phyloP scores from a whole-genome alignment of 2,113 vertebrate genomes.

The Sylvia atricapilla region DNA sequence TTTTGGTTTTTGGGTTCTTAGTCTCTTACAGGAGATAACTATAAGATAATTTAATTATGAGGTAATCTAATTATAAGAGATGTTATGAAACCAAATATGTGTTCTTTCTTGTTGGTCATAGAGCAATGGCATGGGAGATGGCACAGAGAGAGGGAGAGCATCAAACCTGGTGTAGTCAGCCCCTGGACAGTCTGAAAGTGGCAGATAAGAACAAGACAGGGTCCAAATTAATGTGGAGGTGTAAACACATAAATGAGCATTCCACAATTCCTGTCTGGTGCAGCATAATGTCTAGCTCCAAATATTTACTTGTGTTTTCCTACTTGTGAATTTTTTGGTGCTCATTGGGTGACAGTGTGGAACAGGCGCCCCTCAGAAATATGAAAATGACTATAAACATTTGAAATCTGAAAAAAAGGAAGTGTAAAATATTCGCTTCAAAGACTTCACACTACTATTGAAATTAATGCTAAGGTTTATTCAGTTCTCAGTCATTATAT shows the following conservation, averaged over 20 bases:
- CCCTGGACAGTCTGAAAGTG: background rate
- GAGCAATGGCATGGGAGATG: background rate
- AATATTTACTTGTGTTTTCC: background rate
- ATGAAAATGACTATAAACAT: background rate
- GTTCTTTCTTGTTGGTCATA: background rate
- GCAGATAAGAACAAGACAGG: background rate
- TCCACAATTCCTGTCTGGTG: background rate
- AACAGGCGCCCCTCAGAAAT: background rate
- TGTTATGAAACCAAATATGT: accelerated
- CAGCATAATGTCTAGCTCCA: background rate
- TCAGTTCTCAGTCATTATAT: background rate
- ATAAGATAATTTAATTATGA: background rate
- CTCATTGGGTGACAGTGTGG: accelerated
- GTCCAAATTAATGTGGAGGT: background rate
- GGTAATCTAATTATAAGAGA: too few relatives aligned
- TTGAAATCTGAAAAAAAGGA: background rate
- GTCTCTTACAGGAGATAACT: background rate
- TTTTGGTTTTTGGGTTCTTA: background rate
- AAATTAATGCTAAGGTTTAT: background rate
- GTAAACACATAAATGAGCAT: background rate
- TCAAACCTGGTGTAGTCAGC: background rate
- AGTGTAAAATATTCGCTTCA: background rate
- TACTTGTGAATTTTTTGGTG: background rate
- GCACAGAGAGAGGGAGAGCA: background rate
- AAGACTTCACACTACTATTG: background rate